These are phyloP conservation scores for Prietella phreatophila DNA, from an alignment of 2,113 vertebrate species.

Conservation along the genomic window DNA sequence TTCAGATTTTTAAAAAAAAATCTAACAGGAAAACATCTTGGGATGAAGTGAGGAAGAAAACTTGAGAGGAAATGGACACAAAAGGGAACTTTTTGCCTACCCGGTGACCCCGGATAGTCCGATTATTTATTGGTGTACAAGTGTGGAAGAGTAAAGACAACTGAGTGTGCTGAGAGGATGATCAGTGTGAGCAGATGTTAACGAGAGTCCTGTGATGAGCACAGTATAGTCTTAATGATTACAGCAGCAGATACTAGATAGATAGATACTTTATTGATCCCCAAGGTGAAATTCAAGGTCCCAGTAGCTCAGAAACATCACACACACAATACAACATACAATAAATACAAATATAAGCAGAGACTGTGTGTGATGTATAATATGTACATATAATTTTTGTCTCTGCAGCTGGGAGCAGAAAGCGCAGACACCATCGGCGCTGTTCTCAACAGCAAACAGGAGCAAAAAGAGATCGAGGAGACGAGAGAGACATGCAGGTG, in stretches of 20 bases:
- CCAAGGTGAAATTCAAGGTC: no score
- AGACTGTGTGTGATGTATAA: no score
- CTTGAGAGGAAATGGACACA: not conserved
- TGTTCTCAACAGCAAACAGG: slow-evolving; percentile 93
- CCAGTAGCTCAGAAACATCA: no score
- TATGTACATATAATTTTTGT: not conserved
- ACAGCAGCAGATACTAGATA: not conserved
- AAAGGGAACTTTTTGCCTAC: no score
- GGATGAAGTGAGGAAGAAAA: not conserved
- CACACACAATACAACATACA: no score
- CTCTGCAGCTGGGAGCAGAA: slow-evolving; percentile 87
- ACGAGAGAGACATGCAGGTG: slow-evolving; percentile 89
- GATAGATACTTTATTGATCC: no score
- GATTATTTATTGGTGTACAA: not conserved
- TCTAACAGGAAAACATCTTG: no score
- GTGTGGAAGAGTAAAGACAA: not conserved
- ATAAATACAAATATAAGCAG: no score
- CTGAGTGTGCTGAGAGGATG: not conserved
- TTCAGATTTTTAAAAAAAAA: no score
- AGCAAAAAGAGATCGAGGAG: slow-evolving; percentile 93
- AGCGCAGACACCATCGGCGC: slow-evolving; percentile 94
- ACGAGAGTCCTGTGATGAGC: not conserved
- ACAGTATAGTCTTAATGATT: not conserved
- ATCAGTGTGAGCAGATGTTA: not conserved
- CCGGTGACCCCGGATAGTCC: not conserved